phyloP scores from a whole-genome alignment of 2,888 invertebrate genomes.

The Ophioninae sp. region DNA sequence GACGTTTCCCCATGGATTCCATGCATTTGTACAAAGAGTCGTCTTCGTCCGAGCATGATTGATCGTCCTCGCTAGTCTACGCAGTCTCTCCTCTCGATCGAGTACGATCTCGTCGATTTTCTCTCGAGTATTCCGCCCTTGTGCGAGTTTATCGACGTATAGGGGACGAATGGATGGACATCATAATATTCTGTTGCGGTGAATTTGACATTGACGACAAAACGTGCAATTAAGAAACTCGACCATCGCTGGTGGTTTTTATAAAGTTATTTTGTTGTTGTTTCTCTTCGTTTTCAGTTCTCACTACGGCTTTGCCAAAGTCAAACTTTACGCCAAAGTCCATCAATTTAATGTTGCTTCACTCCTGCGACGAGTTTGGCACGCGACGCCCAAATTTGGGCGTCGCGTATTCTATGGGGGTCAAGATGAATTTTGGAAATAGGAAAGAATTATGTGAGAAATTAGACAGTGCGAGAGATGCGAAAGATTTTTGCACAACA shows the following conservation, averaged over 20 bases:
- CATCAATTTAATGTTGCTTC: not conserved
- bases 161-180: slow-evolving; percentile 59
- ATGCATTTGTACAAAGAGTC: slow-evolving; percentile 33
- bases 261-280: not conserved
- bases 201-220: slow-evolving; percentile 25
- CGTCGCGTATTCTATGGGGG: not conserved
- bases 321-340: not conserved
- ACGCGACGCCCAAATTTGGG: not conserved
- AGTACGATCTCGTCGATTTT: slow-evolving; percentile 34
- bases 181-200: slow-evolving; percentile 59
- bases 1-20: slow-evolving; percentile 47
- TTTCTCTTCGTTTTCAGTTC: not conserved
- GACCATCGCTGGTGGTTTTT: not conserved
- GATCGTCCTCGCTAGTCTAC: slow-evolving; percentile 54
- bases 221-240: not conserved
- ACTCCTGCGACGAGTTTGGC: not conserved
- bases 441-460: not conserved
- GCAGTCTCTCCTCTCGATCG: slow-evolving; percentile 16
- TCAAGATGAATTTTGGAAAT: not conserved
- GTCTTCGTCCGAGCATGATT: slow-evolving; percentile 59
- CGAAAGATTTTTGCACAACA: not conserved
- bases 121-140: slow-evolving; percentile 14
- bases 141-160: slow-evolving; percentile 62
- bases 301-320: not conserved
- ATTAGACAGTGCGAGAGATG: not conserved